Evolutionary conservation across 2,888 invertebrate species (phyloP).

Genomic region (Drosophila subsilvestris): DNA sequence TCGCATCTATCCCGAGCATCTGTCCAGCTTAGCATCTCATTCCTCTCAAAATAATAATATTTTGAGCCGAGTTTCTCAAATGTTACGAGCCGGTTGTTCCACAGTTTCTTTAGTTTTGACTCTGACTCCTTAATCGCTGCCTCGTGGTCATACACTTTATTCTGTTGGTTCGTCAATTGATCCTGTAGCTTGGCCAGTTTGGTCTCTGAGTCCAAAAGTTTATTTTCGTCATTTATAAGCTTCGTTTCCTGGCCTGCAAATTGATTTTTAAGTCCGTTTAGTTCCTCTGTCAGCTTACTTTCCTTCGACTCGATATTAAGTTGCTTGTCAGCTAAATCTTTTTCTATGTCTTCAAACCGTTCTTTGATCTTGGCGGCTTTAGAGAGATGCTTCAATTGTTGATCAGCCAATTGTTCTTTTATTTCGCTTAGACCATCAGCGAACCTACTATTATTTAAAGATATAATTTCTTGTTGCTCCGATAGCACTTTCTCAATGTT

Average conservation of each 20-base stretch:
- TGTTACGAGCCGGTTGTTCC: too few relatives aligned
- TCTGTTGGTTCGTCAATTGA: background rate
- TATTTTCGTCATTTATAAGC: background rate
- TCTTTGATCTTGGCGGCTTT: background rate
- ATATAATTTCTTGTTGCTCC: too few relatives aligned
- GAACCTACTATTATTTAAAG: too few relatives aligned
- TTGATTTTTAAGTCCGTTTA: background rate
- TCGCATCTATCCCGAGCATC: conserved; percentile 5
- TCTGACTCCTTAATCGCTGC: background rate
- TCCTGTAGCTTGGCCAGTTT: background rate
- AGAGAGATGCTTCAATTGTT: too few relatives aligned
- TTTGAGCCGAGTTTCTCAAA: conserved; percentile 30
- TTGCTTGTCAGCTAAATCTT: background rate
- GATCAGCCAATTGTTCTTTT: background rate
- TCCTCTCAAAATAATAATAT: conserved; percentile 27
- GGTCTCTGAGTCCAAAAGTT: too few relatives aligned
- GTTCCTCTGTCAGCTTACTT: background rate
- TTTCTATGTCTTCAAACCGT: background rate
- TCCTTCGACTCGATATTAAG: background rate
- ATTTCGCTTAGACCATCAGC: too few relatives aligned
- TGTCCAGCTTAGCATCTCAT: conserved; percentile 12
- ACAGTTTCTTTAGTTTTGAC: background rate
- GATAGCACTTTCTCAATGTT: too few relatives aligned
- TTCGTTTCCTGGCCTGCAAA: background rate
- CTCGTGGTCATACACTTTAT: too few relatives aligned